Base-by-base conservation (phyloP, 2,113 vertebrate species). In the Percopsis transmontana region DNA sequence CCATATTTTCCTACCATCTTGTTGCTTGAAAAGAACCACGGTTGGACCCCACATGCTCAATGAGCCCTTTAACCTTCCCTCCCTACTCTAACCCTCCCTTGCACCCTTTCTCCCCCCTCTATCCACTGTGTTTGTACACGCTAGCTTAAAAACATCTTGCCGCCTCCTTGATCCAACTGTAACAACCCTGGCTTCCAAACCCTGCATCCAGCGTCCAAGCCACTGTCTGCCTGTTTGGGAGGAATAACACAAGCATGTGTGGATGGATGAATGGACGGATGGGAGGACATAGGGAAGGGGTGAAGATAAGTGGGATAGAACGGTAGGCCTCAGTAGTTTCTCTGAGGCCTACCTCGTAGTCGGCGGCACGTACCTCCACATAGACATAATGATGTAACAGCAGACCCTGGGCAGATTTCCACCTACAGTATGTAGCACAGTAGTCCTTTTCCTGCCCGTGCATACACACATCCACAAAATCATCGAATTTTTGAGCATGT, bases 131-230 rank as follows among this genome's bases (percentile, higher is more conserved):
- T 45, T 70, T 45, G 11, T 76, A 41, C 27, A 71, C 0, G 15
- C 68, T 21, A 82, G 79, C 6, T 15, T 86, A 85, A 89, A 91
- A 90, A 50, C 56, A 33, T 86, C 90, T 45, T 83, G 88, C 82
- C 90, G 89, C 66, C 85, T 44, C 89, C 70, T 82, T 88, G 86
- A 83, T 92, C 92, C 83, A 82, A 83, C 84, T 90, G 80, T 81
- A 90, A 89, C 88, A 80, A 83, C 89, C 87, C 88, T 58, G 19
- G 86, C 83, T 88, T 79, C 44, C 74, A 72, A 62, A 74, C 90
- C 93, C 89, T 51, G 79, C 85, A 81, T 87, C 79, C 90, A 88
- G 92, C 41, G 73, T 62, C 58, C 41, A 5, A 74, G 77, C 56
- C 61, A 54, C 47, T 39, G 88, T 79, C 64, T 79, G 70, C 55